A percentile compares a stretch with the other conserved stretches of the same genome.
These are phyloP conservation scores for Drosophila kuntzei DNA, from an alignment of 2,888 invertebrate genomes.

Conservation along the genomic window DNA sequence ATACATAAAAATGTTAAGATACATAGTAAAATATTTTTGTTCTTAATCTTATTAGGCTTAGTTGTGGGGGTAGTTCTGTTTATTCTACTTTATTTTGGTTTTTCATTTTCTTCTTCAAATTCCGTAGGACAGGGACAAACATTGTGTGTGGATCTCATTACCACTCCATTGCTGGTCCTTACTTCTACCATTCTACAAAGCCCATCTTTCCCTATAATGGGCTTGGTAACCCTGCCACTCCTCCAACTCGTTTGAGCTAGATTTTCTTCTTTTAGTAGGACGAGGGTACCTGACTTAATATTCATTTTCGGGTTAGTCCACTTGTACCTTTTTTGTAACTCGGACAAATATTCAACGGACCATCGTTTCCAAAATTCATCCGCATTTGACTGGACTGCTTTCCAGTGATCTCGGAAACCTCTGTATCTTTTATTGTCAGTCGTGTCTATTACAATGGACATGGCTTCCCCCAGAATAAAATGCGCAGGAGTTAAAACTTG, in stretches of 20 bases:
- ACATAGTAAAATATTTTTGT: background rate
- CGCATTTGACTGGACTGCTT: background rate
- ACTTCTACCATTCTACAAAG: background rate
- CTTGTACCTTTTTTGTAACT: background rate
- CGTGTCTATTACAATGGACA: background rate
- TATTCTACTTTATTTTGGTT: background rate
- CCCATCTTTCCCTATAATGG: background rate
- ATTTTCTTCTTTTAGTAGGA: background rate
- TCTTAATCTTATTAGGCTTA: background rate
- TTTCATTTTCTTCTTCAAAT: background rate
- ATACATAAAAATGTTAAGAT: background rate
- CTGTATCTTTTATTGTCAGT: background rate
- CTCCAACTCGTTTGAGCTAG: background rate
- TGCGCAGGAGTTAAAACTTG: background rate
- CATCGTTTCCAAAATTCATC: background rate
- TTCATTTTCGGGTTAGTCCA: background rate
- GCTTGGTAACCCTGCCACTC: background rate
- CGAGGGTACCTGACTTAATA: background rate
- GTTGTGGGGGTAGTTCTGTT: background rate
- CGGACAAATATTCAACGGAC: constrained; percentile 3
- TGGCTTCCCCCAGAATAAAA: background rate
- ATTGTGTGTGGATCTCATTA: background rate
- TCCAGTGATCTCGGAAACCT: background rate
- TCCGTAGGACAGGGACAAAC: background rate
- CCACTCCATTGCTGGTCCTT: background rate